A percentile compares a stretch with the other conserved stretches of the same genome.
phyloP scores from a whole-genome alignment of 2,888 invertebrate genomes.

The Iselma pallidipennis region DNA sequence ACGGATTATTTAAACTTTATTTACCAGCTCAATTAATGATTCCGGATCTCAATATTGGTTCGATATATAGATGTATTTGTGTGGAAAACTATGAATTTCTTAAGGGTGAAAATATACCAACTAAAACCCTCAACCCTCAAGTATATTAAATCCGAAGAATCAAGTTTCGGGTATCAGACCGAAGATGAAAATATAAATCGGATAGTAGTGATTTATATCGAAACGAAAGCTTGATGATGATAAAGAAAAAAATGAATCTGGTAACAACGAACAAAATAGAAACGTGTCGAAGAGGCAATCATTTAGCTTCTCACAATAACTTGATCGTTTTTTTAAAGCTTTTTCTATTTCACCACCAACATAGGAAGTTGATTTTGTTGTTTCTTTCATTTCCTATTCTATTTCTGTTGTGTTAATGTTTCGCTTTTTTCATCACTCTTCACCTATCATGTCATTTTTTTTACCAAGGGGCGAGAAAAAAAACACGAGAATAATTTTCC shows the following conservation, averaged over 20 bases:
- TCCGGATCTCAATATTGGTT: neutral
- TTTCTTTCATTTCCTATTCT: neutral
- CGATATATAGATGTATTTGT: neutral
- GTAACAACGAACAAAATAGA: neutral
- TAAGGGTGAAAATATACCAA: neutral
- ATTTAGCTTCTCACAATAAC: neutral
- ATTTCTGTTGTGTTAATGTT: neutral
- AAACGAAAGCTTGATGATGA: conserved; percentile 1
- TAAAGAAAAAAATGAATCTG: neutral
- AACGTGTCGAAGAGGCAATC: neutral
- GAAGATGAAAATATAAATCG: conserved; percentile 25
- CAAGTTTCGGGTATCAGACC: neutral
- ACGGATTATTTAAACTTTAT: too few relatives aligned
- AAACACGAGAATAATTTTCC: too few relatives aligned
- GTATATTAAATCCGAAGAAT: neutral
- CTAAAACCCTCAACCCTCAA: too few relatives aligned
- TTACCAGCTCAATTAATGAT: too few relatives aligned
- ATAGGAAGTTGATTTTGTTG: neutral
- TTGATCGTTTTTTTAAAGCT: neutral
- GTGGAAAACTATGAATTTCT: neutral
- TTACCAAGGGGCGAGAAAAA: too few relatives aligned
- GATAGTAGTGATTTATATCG: conserved; percentile 20
- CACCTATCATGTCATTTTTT: too few relatives aligned
- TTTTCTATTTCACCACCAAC: neutral
- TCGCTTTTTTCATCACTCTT: too few relatives aligned